Evolutionary conservation across 1,140 invertebrate genomes (phyloP).

Genomic region (Cotesia chilonis): DNA sequence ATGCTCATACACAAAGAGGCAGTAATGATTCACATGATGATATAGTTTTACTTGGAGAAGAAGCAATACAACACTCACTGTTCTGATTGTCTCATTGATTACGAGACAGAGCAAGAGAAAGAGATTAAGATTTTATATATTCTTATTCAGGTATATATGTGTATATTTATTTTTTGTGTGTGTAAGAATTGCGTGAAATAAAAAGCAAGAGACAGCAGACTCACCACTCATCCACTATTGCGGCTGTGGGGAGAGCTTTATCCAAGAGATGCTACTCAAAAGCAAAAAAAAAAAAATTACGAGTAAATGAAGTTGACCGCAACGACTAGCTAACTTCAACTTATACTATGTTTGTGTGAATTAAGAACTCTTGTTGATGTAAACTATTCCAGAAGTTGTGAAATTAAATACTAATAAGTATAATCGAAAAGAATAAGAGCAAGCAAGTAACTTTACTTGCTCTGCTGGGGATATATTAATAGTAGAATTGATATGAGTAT

Average conservation of each 20-base stretch:
- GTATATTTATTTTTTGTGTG: not conserved
- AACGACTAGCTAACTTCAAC: constrained; percentile 7
- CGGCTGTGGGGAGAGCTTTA: constrained; percentile 19
- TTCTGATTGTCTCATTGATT: constrained; percentile 11
- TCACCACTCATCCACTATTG: constrained; percentile 35
- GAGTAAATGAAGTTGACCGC: constrained; percentile 25
- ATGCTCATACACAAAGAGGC: constrained; percentile 22
- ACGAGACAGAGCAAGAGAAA: constrained; percentile 3
- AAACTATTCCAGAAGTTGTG: not conserved
- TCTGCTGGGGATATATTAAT: not conserved
- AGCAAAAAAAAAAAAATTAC: constrained; percentile 3
- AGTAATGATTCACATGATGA: constrained; percentile 24
- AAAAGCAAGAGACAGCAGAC: constrained; percentile 27
- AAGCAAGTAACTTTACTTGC: not conserved
- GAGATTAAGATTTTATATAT: not conserved
- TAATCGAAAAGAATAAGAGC: not conserved
- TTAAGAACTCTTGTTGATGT: not conserved
- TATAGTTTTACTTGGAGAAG: not conserved
- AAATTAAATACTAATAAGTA: not conserved
- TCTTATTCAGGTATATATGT: too few relatives aligned
- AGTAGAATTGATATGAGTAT: not conserved
- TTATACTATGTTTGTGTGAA: too few relatives aligned
- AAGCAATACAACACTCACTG: constrained; percentile 15
- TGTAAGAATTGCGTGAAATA: constrained; percentile 9
- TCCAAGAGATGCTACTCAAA: not conserved